These are phyloP conservation scores for Dufourea novaeangliae DNA, from an alignment of 1,140 invertebrate species.

Conservation along the genomic window DNA sequence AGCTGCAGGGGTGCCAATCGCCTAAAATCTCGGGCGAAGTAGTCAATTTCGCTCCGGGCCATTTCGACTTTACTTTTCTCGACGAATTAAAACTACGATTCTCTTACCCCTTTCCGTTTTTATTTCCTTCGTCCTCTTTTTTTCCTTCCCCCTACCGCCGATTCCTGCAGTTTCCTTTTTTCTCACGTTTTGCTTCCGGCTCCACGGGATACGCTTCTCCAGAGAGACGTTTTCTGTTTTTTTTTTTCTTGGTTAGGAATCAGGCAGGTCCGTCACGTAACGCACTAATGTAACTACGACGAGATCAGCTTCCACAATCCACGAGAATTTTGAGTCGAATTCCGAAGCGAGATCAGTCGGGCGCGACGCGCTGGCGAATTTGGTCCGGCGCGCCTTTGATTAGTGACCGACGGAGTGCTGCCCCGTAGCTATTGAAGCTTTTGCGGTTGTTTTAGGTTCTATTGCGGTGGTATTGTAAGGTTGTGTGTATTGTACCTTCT, in stretches of 20 bases:
- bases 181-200: not conserved
- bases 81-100: conserved; percentile 50
- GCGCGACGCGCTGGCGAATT: no score
- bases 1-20: conserved; percentile 34
- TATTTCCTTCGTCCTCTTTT: not conserved
- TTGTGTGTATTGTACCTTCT: no score
- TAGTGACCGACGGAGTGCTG: no score
- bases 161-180: not conserved
- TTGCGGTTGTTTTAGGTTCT: no score
- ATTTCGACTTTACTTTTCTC: conserved; percentile 47
- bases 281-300: conserved; percentile 46
- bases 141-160: no score
- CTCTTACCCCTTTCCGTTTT: conserved; percentile 2
- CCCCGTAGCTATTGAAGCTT: no score
- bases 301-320: conserved; percentile 38
- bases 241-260: conserved; percentile 16
- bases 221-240: not conserved
- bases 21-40: conserved; percentile 51
- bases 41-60: conserved; percentile 32
- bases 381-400: no score
- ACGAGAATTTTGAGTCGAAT: conserved; percentile 35
- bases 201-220: not conserved
- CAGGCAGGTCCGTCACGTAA: conserved; percentile 60
- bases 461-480: no score
- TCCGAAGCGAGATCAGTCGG: not conserved